Conservation (phyloP, 2,113 vertebrate genomes). For the Sorex araneus region DNA sequence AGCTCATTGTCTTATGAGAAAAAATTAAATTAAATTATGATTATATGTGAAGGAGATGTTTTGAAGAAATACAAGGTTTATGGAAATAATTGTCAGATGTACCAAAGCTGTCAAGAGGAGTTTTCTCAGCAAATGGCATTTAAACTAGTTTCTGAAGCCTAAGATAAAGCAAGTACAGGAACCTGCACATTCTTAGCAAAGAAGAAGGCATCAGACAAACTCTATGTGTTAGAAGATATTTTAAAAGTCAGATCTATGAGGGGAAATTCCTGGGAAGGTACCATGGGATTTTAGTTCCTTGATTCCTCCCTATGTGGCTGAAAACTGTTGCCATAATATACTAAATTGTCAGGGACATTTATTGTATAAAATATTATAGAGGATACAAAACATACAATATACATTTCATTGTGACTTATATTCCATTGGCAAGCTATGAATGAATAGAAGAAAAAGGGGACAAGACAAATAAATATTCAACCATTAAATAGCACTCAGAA, state of each 20-base stretch:
- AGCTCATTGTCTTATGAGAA: background rate
- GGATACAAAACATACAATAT: background rate
- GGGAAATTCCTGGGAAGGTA: background rate
- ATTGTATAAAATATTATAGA: background rate
- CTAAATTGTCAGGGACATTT: background rate
- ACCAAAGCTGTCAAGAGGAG: background rate
- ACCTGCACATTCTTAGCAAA: background rate
- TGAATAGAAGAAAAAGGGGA: background rate
- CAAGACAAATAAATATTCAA: slow-evolving; percentile 20
- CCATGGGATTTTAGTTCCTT: background rate
- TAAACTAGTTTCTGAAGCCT: background rate
- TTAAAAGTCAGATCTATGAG: background rate
- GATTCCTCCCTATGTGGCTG: background rate
- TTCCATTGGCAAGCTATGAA: background rate
- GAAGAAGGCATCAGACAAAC: background rate
- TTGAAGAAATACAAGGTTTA: background rate
- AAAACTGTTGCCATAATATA: background rate
- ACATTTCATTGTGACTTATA: background rate
- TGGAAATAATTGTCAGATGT: background rate
- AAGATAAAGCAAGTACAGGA: background rate
- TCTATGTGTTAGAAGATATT: background rate
- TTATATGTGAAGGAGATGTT: background rate
- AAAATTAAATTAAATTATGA: background rate
- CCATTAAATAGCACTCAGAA: background rate
- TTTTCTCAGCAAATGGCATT: slow-evolving; percentile 28